Conservation (phyloP, 1,140 invertebrate species). For the Lamellibrachia luymesi region DNA sequence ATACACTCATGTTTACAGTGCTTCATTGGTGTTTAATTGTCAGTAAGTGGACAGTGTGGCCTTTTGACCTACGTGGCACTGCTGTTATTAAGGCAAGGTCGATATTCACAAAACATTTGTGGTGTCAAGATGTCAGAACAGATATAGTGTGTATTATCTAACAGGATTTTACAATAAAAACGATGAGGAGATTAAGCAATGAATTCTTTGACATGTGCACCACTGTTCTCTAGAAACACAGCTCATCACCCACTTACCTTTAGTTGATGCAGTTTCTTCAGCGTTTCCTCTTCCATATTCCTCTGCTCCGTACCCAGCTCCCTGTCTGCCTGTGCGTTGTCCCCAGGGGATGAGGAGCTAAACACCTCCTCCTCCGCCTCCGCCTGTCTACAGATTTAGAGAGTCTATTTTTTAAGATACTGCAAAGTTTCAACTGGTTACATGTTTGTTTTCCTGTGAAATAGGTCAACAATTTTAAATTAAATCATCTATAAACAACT, state of each 20-base stretch:
- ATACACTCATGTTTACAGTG: too few species aligned
- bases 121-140: too few species aligned
- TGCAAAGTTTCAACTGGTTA: neutral
- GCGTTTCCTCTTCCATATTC: constrained; percentile 27
- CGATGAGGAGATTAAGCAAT: neutral
- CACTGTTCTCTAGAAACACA: neutral
- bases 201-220: neutral
- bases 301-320: constrained; percentile 42
- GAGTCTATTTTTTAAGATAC: neutral
- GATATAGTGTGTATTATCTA: too few species aligned
- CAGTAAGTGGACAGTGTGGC: too few species aligned
- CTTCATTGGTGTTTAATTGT: too few species aligned
- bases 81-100: too few species aligned
- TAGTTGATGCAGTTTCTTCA: constrained; percentile 7
- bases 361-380: constrained; percentile 9
- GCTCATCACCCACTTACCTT: neutral
- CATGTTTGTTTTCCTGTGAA: neutral
- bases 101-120: too few species aligned
- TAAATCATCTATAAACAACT: neutral
- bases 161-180: too few species aligned
- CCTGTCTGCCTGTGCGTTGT: neutral
- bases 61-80: too few species aligned
- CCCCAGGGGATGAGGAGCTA: neutral
- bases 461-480: neutral
- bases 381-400: too few species aligned